A percentile compares a stretch with the other conserved stretches of the same genome.
Conservation (phyloP, 2,113 vertebrate species). For the Hippolais icterina region DNA sequence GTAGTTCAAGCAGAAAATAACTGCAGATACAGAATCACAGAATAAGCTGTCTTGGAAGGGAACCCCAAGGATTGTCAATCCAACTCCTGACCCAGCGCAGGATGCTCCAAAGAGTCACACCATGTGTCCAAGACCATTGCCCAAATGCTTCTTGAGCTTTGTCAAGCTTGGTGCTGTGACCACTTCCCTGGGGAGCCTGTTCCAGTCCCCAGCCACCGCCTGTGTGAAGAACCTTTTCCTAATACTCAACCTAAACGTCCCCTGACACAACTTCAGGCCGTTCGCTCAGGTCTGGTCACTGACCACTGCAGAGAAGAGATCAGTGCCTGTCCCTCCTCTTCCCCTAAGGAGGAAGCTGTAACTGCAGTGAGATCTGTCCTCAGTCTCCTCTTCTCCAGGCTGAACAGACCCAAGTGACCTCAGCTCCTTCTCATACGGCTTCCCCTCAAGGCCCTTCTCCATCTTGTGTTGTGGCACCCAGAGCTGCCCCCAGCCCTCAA, state of each 20-base stretch:
- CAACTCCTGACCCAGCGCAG: background rate
- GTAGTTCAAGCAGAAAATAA: background rate
- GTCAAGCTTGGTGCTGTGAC: background rate
- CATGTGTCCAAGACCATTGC: background rate
- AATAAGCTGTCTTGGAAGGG: background rate
- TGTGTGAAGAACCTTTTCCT: background rate
- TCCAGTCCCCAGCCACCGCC: background rate
- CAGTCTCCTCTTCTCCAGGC: background rate
- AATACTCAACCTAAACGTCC: background rate
- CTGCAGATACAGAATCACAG: background rate
- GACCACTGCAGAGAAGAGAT: background rate
- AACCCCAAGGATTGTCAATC: background rate
- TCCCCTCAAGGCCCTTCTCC: background rate
- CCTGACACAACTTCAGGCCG: background rate
- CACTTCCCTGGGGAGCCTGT: background rate
- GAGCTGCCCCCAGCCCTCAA: background rate
- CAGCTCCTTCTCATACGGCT: fast-evolving
- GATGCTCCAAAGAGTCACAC: background rate
- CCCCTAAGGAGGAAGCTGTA: background rate
- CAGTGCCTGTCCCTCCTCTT: background rate
- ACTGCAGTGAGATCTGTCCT: background rate
- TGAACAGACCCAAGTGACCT: background rate
- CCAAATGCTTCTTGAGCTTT: background rate
- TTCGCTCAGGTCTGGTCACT: fast-evolving
- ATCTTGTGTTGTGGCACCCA: background rate